Evolutionary conservation across 2,888 invertebrate genomes (phyloP).

Genomic region (Pherbina coryleti): DNA sequence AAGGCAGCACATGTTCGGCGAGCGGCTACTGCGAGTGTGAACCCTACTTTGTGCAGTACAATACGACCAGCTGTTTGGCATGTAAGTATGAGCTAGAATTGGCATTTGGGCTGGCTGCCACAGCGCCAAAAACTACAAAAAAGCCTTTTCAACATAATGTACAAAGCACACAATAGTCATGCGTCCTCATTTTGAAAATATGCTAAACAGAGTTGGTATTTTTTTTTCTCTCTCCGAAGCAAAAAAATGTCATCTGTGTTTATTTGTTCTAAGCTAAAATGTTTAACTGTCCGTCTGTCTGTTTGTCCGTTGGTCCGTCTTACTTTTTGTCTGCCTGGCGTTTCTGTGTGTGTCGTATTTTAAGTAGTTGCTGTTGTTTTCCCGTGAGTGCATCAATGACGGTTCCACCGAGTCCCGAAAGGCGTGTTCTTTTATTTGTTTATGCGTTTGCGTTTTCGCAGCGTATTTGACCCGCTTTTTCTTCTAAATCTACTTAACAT

Average conservation of each 20-base stretch:
- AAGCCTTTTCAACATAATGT: neutral
- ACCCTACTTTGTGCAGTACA: constrained; percentile 84
- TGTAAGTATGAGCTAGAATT: constrained; percentile 74
- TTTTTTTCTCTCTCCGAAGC: neutral
- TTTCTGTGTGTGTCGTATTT: constrained; percentile 5
- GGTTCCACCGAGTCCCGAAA: constrained; percentile 8
- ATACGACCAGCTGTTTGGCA: constrained; percentile 84
- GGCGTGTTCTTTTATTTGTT: constrained; percentile 21
- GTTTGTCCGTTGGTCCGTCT: neutral
- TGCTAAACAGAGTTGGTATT: constrained; percentile 9
- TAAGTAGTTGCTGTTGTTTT: neutral
- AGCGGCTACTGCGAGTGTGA: constrained; percentile 83
- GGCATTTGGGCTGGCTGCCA: neutral
- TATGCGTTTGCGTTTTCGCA: constrained; percentile 27
- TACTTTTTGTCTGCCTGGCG: neutral
- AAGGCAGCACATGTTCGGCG: constrained; percentile 69
- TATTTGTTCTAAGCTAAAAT: neutral
- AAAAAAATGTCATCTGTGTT: constrained; percentile 14
- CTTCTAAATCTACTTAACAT: constrained; percentile 33
- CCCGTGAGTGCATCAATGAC: neutral
- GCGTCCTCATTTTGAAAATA: constrained; percentile 30
- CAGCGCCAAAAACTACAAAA: neutral
- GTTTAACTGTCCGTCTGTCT: neutral
- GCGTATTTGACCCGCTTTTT: constrained; percentile 34
- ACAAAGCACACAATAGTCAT: neutral